These are phyloP conservation scores for Athripsodes cinereus DNA, from an alignment of 2,888 invertebrate genomes.

Conservation along the genomic window DNA sequence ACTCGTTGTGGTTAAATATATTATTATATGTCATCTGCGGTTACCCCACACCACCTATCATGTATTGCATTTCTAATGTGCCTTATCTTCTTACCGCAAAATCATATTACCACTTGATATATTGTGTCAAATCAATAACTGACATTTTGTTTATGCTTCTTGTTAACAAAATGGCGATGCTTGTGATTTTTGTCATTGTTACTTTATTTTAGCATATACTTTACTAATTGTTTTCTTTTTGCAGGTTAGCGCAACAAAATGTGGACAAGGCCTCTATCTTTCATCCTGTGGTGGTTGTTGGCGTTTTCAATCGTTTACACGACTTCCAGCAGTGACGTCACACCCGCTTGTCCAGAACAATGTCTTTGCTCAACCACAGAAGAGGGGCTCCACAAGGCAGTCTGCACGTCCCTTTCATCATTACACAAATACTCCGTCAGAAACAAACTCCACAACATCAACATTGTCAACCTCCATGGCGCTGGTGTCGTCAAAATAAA, in stretches of 20 bases:
- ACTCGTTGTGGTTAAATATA: no score
- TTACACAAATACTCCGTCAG: slow-evolving; percentile 59
- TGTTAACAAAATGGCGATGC: no score
- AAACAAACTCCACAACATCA: slow-evolving; percentile 48
- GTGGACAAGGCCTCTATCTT: slow-evolving; percentile 24
- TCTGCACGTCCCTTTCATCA: slow-evolving; percentile 64
- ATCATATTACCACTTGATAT: no score
- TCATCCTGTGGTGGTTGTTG: slow-evolving; percentile 36
- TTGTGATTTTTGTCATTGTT: not conserved
- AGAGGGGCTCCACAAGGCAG: slow-evolving; percentile 62
- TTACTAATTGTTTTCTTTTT: slow-evolving; percentile 3
- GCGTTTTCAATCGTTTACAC: slow-evolving; percentile 31
- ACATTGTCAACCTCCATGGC: slow-evolving; percentile 57
- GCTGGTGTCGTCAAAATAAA: slow-evolving; percentile 54
- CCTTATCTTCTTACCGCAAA: no score
- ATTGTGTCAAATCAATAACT: no score
- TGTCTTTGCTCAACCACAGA: slow-evolving; percentile 56
- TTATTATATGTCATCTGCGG: no score
- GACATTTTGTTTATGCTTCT: no score
- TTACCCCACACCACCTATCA: no score
- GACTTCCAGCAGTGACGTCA: not conserved
- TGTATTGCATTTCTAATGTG: no score
- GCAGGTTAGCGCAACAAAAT: slow-evolving; percentile 18
- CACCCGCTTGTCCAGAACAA: slow-evolving; percentile 42
- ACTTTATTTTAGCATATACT: not conserved